Evolutionary conservation across 2,797 vertebrate genomes (phyloP), one percentile per base, ranked within the genome.

Genomic region (Melopsittacus undulatus): DNA sequence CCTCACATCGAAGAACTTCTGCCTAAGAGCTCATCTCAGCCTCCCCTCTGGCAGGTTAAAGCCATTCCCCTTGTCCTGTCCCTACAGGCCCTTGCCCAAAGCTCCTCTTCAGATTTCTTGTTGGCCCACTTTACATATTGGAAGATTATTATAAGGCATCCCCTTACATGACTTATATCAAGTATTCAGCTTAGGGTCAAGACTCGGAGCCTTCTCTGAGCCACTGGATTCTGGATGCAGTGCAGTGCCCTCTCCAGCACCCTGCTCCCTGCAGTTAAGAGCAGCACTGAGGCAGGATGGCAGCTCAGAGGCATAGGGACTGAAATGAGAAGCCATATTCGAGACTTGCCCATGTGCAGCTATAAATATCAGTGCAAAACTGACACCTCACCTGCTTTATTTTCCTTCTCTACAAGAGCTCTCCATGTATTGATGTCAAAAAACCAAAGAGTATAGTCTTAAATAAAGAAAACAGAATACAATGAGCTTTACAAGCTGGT

Each of bases 401-500:
- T 66, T 61, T 52, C 32, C 52, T 82, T 66, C 81, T 40, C 88
- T 83, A 30, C 66, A 46, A 90, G 64, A 84, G 36, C 59, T 64
- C 62, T 91, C 46, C 1, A 1, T 66, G 36, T 72, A 64, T 40
- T 52, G 74, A 52, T 68, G 51, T 59, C 45, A 95, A 76, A 72
- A 78, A 75, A 40, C 64, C 64, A 86, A 52, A 85, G 8, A 88
- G 51, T 51, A 24, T 89, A 40, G 24, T 63, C 67, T 77, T 61
- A 89, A 90, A 89, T 63, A 95, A 95, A 91, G 23, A 21, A 95
- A 96, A 75, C 14, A 88, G 36, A 46, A 34, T 81, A 83, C 64
- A 32, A 43, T 76, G 80, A 69, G 84, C 84, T 96, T 96, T 94
- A 89, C 93, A 94, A 95, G 82, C 40, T 83, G 24, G 61, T n/a